phyloP scores from a whole-genome alignment of 1,140 invertebrate genomes.

The Macrostomum lignano region DNA sequence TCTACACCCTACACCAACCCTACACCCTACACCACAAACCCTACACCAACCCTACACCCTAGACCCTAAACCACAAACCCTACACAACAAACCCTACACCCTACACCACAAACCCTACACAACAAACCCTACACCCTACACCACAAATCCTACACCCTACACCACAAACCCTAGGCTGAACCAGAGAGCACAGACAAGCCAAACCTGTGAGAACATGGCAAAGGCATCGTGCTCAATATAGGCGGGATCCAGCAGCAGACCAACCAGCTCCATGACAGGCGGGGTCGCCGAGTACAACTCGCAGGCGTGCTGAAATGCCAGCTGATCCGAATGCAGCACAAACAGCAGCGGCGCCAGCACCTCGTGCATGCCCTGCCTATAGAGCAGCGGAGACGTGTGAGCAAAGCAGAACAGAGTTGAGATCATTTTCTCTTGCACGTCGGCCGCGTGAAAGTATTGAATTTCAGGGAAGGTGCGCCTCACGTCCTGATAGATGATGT shows the following conservation, averaged over 20 bases:
- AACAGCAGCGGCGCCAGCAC: conserved; percentile 44
- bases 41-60: too few relatives aligned
- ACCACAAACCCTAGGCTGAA: too few relatives aligned
- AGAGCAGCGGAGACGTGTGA: conserved; percentile 17
- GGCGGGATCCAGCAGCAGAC: conserved; percentile 33
- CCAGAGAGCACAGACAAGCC: too few relatives aligned
- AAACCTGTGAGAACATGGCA: conserved; percentile 38
- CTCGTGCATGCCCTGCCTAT: conserved; percentile 45
- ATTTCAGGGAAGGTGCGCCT: conserved; percentile 49
- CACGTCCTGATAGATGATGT: too few relatives aligned
- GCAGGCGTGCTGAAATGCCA: conserved; percentile 33
- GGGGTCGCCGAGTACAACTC: conserved; percentile 18
- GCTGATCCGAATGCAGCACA: conserved; percentile 41
- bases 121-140: too few relatives aligned
- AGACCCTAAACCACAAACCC: too few relatives aligned
- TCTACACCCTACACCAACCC: too few relatives aligned
- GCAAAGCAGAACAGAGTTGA: conserved; percentile 39
- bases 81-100: too few relatives aligned
- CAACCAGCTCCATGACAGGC: conserved; percentile 30
- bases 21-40: too few relatives aligned
- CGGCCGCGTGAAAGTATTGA: conserved; percentile 37
- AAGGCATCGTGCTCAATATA: conserved; percentile 45
- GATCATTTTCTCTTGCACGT: conserved; percentile 39
- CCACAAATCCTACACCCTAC: too few relatives aligned
- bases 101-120: too few relatives aligned